Percentiles rank a stretch among this genome's conserved stretches.
Evolutionary conservation across 1,140 invertebrate species (phyloP).

Genomic region (Pseudomyrmex pallidus): DNA sequence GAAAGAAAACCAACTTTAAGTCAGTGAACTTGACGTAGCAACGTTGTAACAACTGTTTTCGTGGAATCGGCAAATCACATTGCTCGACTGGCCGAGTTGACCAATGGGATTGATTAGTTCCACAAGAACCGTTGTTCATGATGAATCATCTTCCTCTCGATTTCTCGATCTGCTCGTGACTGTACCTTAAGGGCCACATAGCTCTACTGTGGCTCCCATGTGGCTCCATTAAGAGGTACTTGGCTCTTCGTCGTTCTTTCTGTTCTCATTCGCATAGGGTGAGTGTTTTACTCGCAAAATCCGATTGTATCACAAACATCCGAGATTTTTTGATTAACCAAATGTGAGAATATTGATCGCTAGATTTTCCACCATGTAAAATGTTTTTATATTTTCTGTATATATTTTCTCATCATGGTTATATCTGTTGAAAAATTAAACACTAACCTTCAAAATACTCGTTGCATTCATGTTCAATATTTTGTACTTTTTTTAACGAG

Average conservation of each 20-base stretch:
- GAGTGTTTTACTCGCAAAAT: constrained; percentile 48
- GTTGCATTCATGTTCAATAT: not conserved
- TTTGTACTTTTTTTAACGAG: not conserved
- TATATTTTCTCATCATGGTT: not conserved
- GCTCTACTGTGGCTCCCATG: not conserved
- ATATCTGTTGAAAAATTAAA: not conserved
- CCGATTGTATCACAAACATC: constrained; percentile 59
- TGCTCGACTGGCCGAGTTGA: too few relatives aligned
- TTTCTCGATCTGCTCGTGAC: too few relatives aligned
- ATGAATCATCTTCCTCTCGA: too few relatives aligned
- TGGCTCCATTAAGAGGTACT: not conserved
- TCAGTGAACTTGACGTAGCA: too few relatives aligned
- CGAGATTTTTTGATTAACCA: not conserved
- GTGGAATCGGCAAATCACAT: too few relatives aligned
- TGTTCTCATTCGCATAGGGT: constrained; percentile 41
- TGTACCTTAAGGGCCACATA: too few relatives aligned
- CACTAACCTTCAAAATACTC: constrained; percentile 47
- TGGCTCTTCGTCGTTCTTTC: constrained; percentile 46
- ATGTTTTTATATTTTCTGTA: constrained; percentile 53
- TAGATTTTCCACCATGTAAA: not conserved
- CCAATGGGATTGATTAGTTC: too few relatives aligned
- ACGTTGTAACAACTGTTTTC: too few relatives aligned
- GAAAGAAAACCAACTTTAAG: too few relatives aligned
- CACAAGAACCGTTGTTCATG: too few relatives aligned
- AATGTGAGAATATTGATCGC: not conserved